A percentile compares a stretch with the other conserved stretches of the same genome.
phyloP scores from a whole-genome alignment of 2,113 vertebrate genomes.

The Pao palembangensis region DNA sequence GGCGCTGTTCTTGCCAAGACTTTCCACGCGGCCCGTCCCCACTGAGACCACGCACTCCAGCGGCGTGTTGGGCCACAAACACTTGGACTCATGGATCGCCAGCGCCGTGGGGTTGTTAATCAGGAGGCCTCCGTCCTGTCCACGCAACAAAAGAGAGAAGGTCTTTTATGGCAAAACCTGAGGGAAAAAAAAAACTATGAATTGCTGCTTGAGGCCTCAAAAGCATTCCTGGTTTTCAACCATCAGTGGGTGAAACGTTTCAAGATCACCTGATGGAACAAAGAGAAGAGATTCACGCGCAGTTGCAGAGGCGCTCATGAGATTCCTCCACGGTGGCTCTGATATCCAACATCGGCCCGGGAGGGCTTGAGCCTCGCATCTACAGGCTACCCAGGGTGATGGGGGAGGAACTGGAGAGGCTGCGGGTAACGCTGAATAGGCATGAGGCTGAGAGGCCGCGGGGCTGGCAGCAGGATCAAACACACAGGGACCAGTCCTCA shows the following conservation, averaged over 20 bases:
- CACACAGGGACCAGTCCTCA: constrained; percentile 58
- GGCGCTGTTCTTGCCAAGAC: constrained; percentile 70
- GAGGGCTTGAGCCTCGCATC: constrained; percentile 56
- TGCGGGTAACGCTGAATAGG: constrained; percentile 67
- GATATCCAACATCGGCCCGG: constrained; percentile 53
- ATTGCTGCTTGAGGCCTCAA: constrained; percentile 16
- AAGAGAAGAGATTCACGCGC: constrained; percentile 12
- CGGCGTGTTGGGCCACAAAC: constrained; percentile 88
- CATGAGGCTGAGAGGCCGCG: constrained; percentile 62
- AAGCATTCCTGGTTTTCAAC: constrained; percentile 29
- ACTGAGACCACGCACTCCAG: constrained; percentile 91
- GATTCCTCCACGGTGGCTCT: constrained; percentile 46
- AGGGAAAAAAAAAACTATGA: constrained; percentile 20
- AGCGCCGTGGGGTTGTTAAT: constrained; percentile 93
- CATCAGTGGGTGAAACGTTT: constrained; percentile 23
- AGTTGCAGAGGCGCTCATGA: background rate
- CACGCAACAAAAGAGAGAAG: constrained; percentile 15
- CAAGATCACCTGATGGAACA: constrained; percentile 26
- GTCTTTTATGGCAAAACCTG: constrained; percentile 2
- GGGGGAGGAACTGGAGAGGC: constrained; percentile 44
- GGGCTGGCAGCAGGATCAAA: constrained; percentile 71
- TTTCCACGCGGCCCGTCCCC: constrained; percentile 87
- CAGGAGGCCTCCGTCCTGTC: constrained; percentile 91
- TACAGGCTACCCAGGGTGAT: constrained; percentile 53
- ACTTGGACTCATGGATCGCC: constrained; percentile 90